Percentiles rank a stretch among this genome's conserved stretches.
These are phyloP conservation scores for Procambarus virginalis DNA, from an alignment of 1,140 invertebrate species.

Conservation along the genomic window DNA sequence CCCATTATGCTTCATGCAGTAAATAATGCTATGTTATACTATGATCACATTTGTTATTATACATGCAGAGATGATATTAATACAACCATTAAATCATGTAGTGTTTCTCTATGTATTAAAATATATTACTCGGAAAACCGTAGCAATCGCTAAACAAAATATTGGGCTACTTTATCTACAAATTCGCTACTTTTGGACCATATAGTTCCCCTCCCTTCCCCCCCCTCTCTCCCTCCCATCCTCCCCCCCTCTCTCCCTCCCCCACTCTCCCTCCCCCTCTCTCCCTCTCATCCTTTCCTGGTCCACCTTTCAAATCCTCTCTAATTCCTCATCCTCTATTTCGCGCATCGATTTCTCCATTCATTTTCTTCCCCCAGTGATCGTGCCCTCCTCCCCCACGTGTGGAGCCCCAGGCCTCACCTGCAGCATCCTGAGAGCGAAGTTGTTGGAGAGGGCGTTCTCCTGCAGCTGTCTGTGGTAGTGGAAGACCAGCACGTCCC, in stretches of 20 bases:
- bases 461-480: constrained; percentile 48
- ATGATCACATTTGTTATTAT: too few species aligned
- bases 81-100: too few species aligned
- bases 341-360: background rate
- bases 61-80: too few species aligned
- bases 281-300: background rate
- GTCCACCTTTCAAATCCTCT: background rate
- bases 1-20: too few species aligned
- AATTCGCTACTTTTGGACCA: too few species aligned
- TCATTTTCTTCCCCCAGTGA: background rate
- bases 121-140: too few species aligned
- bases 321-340: background rate
- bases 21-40: too few species aligned
- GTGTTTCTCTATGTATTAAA: background rate
- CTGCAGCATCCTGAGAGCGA: constrained; percentile 15
- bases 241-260: too few species aligned
- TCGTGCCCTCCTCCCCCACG: background rate
- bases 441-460: constrained; percentile 41
- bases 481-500: constrained; percentile 43
- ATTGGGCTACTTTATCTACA: too few species aligned
- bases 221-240: too few species aligned
- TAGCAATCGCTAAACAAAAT: too few species aligned
- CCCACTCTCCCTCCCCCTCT: background rate
- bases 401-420: background rate
- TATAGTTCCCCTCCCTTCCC: too few species aligned